phyloP scores from a whole-genome alignment of 2,797 vertebrate species.

The Nasua narica region DNA sequence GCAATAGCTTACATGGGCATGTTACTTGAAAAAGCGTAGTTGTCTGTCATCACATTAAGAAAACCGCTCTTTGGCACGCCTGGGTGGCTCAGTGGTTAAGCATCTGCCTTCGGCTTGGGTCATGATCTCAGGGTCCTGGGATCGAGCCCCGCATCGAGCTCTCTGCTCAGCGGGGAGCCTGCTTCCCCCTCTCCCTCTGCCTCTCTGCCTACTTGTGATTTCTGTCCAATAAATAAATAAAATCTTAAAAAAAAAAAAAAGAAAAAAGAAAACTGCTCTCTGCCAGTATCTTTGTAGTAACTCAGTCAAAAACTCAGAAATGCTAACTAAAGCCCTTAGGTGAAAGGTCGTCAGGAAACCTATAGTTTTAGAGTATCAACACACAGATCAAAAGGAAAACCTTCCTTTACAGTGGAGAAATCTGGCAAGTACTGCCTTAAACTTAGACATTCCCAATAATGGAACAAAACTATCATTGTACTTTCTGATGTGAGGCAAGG shows the following conservation, averaged over 20 bases:
- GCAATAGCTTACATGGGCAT: not conserved
- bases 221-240: no score
- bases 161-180: no score
- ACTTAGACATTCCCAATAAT: not conserved
- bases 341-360: not conserved
- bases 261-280: not conserved
- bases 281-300: not conserved
- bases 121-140: no score
- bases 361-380: not conserved
- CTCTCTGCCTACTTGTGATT: no score
- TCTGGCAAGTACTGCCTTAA: not conserved
- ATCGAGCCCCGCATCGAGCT: no score
- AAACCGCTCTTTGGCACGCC: not conserved
- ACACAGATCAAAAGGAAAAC: not conserved
- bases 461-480: not conserved
- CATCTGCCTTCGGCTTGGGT: no score
- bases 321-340: not conserved
- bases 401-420: not conserved
- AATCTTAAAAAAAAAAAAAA: no score
- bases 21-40: not conserved
- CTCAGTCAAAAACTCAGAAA: not conserved
- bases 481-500: not conserved
- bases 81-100: no score
- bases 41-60: not conserved
- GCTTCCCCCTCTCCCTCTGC: no score